These are phyloP conservation scores for Agelas oroides DNA, from an alignment of 37 sponge, comb jelly and placozoan species.

Conservation along the genomic window DNA sequence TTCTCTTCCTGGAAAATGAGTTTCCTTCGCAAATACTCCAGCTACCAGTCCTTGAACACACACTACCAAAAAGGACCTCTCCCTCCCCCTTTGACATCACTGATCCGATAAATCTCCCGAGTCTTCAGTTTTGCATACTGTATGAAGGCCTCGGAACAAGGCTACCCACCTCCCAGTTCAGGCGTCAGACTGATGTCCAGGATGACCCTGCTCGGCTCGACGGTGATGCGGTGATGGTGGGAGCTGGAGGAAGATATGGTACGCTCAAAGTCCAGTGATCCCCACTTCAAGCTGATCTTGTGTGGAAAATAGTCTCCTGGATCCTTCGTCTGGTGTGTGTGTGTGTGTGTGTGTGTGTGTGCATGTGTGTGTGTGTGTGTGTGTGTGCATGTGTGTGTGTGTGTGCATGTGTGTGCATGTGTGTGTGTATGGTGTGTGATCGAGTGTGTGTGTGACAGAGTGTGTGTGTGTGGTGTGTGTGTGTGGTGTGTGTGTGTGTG, in stretches of 20 bases:
- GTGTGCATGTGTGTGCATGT: conserved; percentile 1
- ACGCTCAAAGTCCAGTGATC: conserved; percentile 54
- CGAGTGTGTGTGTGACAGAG: too few species aligned
- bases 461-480: too few species aligned
- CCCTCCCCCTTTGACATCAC: too few species aligned
- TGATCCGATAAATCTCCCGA: too few species aligned
- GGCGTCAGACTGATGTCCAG: conserved; percentile 23
- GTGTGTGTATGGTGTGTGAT: not conserved
- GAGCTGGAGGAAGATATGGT: not conserved
- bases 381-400: not conserved
- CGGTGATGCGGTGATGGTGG: not conserved
- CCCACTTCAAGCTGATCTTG: conserved; percentile 55
- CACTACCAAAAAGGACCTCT: too few species aligned
- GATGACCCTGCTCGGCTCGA: conserved; percentile 18
- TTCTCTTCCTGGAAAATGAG: too few species aligned
- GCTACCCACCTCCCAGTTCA: conserved; percentile 34
- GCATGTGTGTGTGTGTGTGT: conserved; percentile 11
- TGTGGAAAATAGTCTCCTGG: conserved; percentile 32
- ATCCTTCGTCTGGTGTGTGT: not conserved
- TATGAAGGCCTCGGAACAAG: too few species aligned
- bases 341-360: conserved; percentile 15
- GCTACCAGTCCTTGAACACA: too few species aligned
- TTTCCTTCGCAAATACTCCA: too few species aligned
- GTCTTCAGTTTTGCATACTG: too few species aligned
- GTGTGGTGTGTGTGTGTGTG: too few species aligned